These are phyloP conservation scores for Spinus pinus DNA, from an alignment of 2,797 vertebrate species.

Conservation along the genomic window DNA sequence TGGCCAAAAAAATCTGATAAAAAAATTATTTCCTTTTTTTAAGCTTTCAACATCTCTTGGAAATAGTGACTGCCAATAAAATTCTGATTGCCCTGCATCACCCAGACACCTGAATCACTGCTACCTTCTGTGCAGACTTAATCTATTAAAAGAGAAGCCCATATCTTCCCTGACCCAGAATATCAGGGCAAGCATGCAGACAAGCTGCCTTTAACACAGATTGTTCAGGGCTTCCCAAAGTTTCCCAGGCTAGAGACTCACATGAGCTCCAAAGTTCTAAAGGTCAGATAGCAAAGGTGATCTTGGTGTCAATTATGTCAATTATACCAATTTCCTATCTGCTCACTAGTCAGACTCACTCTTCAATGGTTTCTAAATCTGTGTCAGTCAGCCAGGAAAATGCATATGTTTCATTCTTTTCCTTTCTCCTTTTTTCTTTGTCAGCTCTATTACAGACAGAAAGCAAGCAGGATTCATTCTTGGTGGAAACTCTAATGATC, in stretches of 20 bases:
- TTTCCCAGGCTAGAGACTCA: background rate
- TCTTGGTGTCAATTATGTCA: background rate
- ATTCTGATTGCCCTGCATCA: background rate
- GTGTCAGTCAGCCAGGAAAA: background rate
- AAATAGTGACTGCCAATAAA: background rate
- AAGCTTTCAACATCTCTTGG: background rate
- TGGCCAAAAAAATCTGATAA: background rate
- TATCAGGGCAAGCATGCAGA: background rate
- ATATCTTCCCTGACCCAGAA: background rate
- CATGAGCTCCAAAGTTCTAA: background rate
- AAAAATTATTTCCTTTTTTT: background rate
- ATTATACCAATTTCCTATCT: background rate
- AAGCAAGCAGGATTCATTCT: background rate
- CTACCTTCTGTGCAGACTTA: background rate
- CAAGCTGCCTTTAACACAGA: background rate
- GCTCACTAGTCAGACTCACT: background rate
- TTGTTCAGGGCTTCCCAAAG: background rate
- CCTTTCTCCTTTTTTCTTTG: background rate
- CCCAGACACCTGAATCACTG: background rate
- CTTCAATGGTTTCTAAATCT: background rate
- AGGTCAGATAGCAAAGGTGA: background rate
- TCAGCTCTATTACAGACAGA: background rate
- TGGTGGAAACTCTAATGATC: constrained; percentile 6
- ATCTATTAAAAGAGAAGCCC: background rate
- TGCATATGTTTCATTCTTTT: background rate